These are phyloP conservation scores for Andrena dorsata DNA, from an alignment of 2,888 invertebrate genomes.

Conservation along the genomic window DNA sequence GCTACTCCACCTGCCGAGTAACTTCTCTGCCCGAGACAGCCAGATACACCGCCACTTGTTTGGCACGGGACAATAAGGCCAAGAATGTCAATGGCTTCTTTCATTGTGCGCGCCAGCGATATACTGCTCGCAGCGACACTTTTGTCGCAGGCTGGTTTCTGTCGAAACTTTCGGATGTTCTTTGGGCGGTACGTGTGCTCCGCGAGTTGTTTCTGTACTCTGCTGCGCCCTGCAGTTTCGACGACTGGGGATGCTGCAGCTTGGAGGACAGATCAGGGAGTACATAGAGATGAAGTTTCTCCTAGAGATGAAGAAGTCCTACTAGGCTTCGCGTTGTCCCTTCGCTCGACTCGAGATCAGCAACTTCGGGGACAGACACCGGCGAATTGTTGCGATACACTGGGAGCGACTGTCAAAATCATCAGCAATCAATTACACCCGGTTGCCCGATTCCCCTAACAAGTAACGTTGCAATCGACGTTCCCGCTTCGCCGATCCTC, in stretches of 20 bases:
- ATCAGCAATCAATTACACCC: slow-evolving; percentile 26
- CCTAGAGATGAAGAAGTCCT: too few relatives aligned
- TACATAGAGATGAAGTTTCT: too few relatives aligned
- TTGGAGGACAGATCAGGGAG: too few relatives aligned
- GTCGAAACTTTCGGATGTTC: slow-evolving; percentile 3
- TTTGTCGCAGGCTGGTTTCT: neutral
- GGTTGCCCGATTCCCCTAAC: slow-evolving; percentile 21
- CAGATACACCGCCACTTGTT: slow-evolving; percentile 59
- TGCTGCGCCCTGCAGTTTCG: neutral
- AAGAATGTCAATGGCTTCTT: slow-evolving; percentile 66
- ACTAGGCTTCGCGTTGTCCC: too few relatives aligned
- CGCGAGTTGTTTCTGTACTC: neutral
- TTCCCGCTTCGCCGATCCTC: slow-evolving; percentile 11
- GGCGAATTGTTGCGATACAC: neutral
- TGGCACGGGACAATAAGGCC: slow-evolving; percentile 59
- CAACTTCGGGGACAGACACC: neutral
- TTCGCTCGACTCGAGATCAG: neutral
- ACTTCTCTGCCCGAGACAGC: slow-evolving; percentile 52
- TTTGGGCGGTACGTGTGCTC: neutral
- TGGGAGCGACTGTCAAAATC: slow-evolving; percentile 35
- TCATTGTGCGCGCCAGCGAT: slow-evolving; percentile 37
- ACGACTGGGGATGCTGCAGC: too few relatives aligned
- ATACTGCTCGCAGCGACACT: slow-evolving; percentile 8
- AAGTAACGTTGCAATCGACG: slow-evolving; percentile 29
- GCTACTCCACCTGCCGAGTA: slow-evolving; percentile 54